phyloP scores from a whole-genome alignment of 53 echinoderm and acorn worm genomes.

The Stichopus horrens region DNA sequence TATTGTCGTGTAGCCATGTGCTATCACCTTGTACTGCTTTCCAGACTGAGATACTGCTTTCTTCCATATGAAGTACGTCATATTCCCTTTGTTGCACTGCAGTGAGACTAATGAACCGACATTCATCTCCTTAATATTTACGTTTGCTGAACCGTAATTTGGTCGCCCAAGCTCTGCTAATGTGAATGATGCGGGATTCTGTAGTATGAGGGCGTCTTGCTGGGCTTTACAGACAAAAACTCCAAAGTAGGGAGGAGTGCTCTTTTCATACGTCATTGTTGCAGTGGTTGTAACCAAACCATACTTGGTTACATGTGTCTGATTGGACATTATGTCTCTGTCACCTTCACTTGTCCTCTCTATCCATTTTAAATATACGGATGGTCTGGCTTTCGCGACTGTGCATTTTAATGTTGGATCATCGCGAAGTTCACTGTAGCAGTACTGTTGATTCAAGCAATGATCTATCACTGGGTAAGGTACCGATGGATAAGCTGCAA shows the following conservation, averaged over 20 bases:
- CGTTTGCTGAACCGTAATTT: not conserved
- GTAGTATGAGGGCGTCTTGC: not conserved
- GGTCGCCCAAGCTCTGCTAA: not conserved
- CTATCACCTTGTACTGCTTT: not conserved
- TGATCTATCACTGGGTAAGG: not conserved
- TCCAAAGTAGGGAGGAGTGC: not conserved
- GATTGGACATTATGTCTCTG: not conserved
- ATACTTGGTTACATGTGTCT: not conserved
- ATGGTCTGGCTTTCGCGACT: not conserved
- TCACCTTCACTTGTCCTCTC: not conserved
- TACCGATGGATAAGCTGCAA: not conserved
- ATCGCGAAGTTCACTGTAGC: not conserved
- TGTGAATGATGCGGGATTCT: not conserved
- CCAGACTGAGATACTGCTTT: not conserved
- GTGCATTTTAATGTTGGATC: not conserved
- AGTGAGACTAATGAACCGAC: not conserved
- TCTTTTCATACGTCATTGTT: not conserved
- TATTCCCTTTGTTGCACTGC: not conserved
- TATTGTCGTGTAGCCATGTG: not conserved
- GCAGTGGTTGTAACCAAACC: not conserved
- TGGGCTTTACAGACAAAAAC: not conserved
- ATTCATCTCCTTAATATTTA: not conserved
- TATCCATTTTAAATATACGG: not conserved
- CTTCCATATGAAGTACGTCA: not conserved
- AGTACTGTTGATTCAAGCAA: not conserved